These are phyloP conservation scores for Seriola rivoliana DNA, from an alignment of 2,113 vertebrate species.

Conservation along the genomic window DNA sequence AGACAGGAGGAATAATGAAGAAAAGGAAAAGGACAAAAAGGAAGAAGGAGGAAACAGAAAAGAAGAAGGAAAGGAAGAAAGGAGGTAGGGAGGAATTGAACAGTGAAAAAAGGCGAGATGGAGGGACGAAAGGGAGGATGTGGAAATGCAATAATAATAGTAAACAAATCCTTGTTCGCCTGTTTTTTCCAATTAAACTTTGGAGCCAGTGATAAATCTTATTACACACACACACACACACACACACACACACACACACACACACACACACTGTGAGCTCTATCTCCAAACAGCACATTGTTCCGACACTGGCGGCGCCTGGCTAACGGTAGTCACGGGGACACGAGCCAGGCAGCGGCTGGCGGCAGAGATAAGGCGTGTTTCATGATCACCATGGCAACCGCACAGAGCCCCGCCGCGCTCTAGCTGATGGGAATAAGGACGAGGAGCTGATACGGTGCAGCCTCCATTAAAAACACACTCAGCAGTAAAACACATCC, in stretches of 20 bases:
- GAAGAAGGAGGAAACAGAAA: no score
- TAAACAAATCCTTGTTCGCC: not conserved
- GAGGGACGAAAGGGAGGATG: not conserved
- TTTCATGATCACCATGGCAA: slow-evolving; percentile 54
- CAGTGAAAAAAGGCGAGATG: not conserved
- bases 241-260: not conserved
- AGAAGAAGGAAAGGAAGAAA: not conserved
- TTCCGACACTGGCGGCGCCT: not conserved
- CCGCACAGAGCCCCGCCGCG: slow-evolving; percentile 23
- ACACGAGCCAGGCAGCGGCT: slow-evolving; percentile 37
- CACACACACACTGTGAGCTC: slow-evolving; percentile 4
- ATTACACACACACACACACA: not conserved
- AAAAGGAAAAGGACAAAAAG: not conserved
- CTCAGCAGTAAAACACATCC: not conserved
- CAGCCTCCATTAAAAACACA: not conserved
- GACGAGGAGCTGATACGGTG: not conserved
- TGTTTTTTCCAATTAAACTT: not conserved
- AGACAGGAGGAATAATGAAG: no score
- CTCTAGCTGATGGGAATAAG: slow-evolving; percentile 16
- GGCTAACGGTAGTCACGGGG: not conserved
- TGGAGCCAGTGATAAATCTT: not conserved
- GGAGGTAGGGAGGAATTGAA: no score
- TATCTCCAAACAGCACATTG: slow-evolving; percentile 50
- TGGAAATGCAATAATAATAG: not conserved
- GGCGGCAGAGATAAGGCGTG: slow-evolving; percentile 60